Base-by-base conservation (phyloP, 2,888 invertebrate species). In the Apamea monoglypha region DNA sequence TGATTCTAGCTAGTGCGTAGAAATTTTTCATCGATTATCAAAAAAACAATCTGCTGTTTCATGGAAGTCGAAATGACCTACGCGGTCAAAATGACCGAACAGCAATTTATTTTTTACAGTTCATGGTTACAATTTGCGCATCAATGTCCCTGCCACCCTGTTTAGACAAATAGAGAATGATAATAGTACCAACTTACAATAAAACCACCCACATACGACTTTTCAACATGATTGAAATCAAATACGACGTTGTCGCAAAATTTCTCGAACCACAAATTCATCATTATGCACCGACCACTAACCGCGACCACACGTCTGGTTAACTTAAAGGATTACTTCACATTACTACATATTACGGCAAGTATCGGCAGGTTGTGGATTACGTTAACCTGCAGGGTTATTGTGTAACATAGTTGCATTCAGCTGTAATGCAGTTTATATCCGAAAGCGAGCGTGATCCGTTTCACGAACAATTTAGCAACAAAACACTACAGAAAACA, bases 261-360 rank as follows among this genome's bases (percentile, higher is more conserved):
- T 80, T 92, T 93, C 78, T 92, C 92, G 14, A 93, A 89, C 93
- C 93, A 94, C 88, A 92, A 88, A 84, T 90, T 91, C 89, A 92
- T 91, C 88, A 90, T 91, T 61, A 67, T 70, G 59, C 74, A 76
- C 71, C 47, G 72, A 78, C 53, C 70, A 67, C 71, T 64, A 16
- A 32, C 10, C 44, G 25, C 59, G 53, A 70, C 68, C 68, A 75
- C 81, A 86, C 90, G 88, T 74, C 81, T 84, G 29, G 16, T 72
- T 70, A 50, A 67, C 18, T 63, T 40, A 61, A 64, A 74, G 40
- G 29, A 73, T 76, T 66, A 64, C 73, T 77, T 25, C 70, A 72
- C 73, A 81, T 83, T 83, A 86, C 85, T 83, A 21, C 73, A 74
- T 64, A 70, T 77, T 81, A 87, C 66, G 18, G 67, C 53, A 56